Evolutionary conservation across 2,888 invertebrate genomes (phyloP).

Genomic region (Tribolium freemani): DNA sequence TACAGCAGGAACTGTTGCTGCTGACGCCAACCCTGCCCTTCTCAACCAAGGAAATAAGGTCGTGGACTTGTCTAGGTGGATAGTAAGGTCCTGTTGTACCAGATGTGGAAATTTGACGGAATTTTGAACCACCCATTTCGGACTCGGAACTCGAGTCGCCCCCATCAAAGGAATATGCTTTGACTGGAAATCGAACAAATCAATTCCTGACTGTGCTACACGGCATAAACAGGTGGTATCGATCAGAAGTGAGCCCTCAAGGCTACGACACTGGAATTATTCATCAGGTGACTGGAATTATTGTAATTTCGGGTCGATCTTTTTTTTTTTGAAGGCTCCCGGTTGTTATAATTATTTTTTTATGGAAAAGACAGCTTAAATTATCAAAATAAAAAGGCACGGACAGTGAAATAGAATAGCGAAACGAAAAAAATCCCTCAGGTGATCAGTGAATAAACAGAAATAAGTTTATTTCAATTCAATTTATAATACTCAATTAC

Average conservation of each 20-base stretch:
- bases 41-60: conserved; percentile 70
- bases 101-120: conserved; percentile 49
- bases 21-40: conserved; percentile 69
- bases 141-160: conserved; percentile 82
- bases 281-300: background rate
- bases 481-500: no score
- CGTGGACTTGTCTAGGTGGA: conserved; percentile 60
- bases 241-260: conserved; percentile 8
- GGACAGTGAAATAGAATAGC: no score
- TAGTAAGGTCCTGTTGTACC: conserved; percentile 69
- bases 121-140: conserved; percentile 68
- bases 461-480: no score
- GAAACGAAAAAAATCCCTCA: no score
- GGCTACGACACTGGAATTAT: conserved; percentile 8
- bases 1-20: conserved; percentile 70
- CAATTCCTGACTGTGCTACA: background rate
- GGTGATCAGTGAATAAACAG: no score
- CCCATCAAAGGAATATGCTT: conserved; percentile 75
- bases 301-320: background rate
- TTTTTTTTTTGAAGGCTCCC: background rate
- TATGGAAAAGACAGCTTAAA: no score
- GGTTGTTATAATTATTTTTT: no score
- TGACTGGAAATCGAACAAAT: conserved; percentile 65
- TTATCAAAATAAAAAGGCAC: no score
- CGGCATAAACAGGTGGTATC: conserved; percentile 21